phyloP scores from a whole-genome alignment of 2,113 vertebrate species.

The Clarias magur region DNA sequence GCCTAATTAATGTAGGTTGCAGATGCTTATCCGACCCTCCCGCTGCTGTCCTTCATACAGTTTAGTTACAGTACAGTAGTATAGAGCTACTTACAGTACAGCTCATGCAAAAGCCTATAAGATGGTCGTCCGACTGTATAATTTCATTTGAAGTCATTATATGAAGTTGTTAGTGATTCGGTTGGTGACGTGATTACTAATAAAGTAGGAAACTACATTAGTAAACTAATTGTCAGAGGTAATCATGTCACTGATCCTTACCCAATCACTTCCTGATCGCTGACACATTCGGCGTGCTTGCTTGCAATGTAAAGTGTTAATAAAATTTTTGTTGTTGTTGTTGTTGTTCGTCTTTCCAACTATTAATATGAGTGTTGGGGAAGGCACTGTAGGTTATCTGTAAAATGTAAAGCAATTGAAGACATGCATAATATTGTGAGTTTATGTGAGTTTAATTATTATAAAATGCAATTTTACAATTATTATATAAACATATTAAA shows the following conservation, averaged over 20 bases:
- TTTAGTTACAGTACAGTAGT: not conserved
- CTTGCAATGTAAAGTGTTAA: not conserved
- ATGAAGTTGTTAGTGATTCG: too few relatives aligned
- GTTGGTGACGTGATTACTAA: too few relatives aligned
- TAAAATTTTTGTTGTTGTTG: not conserved
- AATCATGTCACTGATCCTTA: slow-evolving; percentile 17
- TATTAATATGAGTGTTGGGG: too few relatives aligned
- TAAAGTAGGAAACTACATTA: too few relatives aligned
- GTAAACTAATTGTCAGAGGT: not conserved
- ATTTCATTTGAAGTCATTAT: not conserved
- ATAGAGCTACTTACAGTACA: slow-evolving; percentile 40
- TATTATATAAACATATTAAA: too few relatives aligned
- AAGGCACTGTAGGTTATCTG: too few relatives aligned
- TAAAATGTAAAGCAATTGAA: too few relatives aligned
- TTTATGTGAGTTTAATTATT: too few relatives aligned
- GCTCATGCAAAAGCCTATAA: slow-evolving; percentile 36
- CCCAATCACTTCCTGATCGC: not conserved
- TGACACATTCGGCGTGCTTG: not conserved
- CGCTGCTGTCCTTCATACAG: slow-evolving; percentile 35
- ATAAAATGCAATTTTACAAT: too few relatives aligned
- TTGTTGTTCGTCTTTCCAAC: not conserved
- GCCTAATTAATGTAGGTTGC: slow-evolving; percentile 47
- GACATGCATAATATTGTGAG: too few relatives aligned
- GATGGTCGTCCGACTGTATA: not conserved
- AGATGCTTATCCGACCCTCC: slow-evolving; percentile 42